Percentiles rank a stretch among this genome's conserved stretches.
Evolutionary conservation across 2,113 vertebrate genomes (phyloP).

Genomic region (Xiphophorus maculatus): DNA sequence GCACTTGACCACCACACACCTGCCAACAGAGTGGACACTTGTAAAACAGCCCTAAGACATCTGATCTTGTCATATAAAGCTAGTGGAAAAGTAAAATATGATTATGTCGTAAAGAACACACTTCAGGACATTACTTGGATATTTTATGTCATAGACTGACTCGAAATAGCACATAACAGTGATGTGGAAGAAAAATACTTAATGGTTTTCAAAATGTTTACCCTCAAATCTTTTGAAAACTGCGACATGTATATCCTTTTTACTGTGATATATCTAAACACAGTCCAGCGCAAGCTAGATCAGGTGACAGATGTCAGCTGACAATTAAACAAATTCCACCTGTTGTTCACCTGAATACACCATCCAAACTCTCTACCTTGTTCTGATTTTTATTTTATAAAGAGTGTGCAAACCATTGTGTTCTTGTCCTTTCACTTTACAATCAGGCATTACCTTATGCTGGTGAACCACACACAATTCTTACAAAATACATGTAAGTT

Average conservation of each 20-base stretch:
- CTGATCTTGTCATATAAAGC: not conserved
- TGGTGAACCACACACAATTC: not conserved
- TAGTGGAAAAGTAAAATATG: not conserved
- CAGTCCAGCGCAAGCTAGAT: not conserved
- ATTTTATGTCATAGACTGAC: not conserved
- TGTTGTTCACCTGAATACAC: too few relatives aligned
- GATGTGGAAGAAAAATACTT: not conserved
- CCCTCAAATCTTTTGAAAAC: not conserved
- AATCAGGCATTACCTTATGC: not conserved
- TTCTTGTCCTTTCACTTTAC: not conserved
- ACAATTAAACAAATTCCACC: too few relatives aligned
- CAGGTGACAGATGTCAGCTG: too few relatives aligned
- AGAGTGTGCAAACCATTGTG: not conserved
- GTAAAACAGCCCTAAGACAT: not conserved
- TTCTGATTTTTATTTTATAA: not conserved
- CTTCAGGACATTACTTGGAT: too few relatives aligned
- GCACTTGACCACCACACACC: slow-evolving; percentile 21
- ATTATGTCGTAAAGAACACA: not conserved
- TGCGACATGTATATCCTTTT: too few relatives aligned
- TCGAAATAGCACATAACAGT: not conserved
- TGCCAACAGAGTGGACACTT: not conserved
- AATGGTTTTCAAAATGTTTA: not conserved
- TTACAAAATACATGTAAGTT: not conserved
- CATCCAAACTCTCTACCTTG: not conserved
- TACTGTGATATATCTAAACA: not conserved